Conservation (phyloP, 2,797 vertebrate genomes). For the Esox masquinongy region DNA sequence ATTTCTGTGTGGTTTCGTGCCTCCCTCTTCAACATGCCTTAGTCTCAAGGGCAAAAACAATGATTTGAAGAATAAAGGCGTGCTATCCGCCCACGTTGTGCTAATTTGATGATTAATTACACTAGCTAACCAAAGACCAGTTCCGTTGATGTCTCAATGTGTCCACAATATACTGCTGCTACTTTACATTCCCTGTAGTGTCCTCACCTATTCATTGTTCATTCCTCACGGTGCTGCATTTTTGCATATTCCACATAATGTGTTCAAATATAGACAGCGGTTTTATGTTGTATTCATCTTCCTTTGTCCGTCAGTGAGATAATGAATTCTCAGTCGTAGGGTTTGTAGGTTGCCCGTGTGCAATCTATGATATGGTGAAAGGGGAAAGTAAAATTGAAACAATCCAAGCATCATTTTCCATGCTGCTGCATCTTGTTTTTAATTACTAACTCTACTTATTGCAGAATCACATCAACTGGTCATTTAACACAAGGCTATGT, state of each 20-base stretch:
- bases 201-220: background rate
- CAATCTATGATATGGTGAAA: too few relatives aligned
- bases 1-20: conserved; percentile 45
- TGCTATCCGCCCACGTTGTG: conserved; percentile 50
- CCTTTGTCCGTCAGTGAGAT: background rate
- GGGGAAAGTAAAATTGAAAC: background rate
- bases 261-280: background rate
- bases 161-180: conserved; percentile 1
- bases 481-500: conserved; percentile 33
- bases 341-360: background rate
- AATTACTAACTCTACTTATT: conserved; percentile 42
- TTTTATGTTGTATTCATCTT: background rate
- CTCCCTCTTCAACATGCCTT: conserved; percentile 49
- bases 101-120: conserved; percentile 63
- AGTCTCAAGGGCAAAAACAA: conserved; percentile 56
- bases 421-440: conserved; percentile 36
- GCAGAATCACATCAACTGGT: conserved; percentile 19
- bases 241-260: conserved; percentile 25
- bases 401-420: background rate
- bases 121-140: conserved; percentile 44
- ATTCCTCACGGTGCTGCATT: conserved; percentile 14
- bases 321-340: background rate
- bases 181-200: conserved; percentile 18
- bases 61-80: conserved; percentile 51
- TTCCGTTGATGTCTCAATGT: conserved; percentile 31